Evolutionary conservation across 2,113 vertebrate genomes (phyloP).

Genomic region (Forbesichthys papilliferus): DNA sequence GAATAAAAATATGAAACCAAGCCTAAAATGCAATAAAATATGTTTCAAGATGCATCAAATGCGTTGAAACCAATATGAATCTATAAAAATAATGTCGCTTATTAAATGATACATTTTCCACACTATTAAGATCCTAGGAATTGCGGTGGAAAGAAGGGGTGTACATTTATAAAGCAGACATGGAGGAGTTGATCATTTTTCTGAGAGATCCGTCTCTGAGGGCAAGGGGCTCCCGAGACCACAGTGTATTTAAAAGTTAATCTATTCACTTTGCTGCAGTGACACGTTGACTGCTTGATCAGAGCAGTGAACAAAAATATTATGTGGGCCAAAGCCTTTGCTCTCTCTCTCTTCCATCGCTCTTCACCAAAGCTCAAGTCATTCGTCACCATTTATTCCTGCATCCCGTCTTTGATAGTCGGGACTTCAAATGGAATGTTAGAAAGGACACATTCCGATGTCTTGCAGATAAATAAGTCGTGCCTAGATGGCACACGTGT

Average conservation of each 20-base stretch:
- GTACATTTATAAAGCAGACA: conserved; percentile 45
- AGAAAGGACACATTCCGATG: conserved; percentile 68
- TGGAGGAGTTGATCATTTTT: conserved; percentile 67
- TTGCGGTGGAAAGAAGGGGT: conserved; percentile 8
- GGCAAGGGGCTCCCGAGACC: conserved; percentile 66
- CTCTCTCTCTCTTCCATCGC: conserved; percentile 63
- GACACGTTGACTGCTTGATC: conserved; percentile 76
- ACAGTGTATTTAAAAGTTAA: conserved; percentile 78
- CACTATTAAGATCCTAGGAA: conserved; percentile 54
- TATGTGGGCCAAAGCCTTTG: conserved; percentile 74
- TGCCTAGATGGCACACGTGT: conserved; percentile 65
- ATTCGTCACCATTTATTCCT: conserved; percentile 69
- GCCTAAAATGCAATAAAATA: too few relatives aligned
- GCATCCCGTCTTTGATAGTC: conserved; percentile 76
- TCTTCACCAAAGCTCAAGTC: conserved; percentile 61
- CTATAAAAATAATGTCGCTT: conserved; percentile 36
- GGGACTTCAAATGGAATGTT: conserved; percentile 72
- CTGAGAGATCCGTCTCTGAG: conserved; percentile 62
- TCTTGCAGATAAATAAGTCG: conserved; percentile 67
- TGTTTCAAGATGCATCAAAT: too few relatives aligned
- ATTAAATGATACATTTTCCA: conserved; percentile 24
- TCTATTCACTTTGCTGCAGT: conserved; percentile 80
- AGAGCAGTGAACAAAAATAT: conserved; percentile 71
- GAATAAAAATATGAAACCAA: too few relatives aligned
- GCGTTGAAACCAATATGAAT: too few relatives aligned